Evolutionary conservation across 2,797 vertebrate species (phyloP).

Genomic region (Sorex maritimensis): DNA sequence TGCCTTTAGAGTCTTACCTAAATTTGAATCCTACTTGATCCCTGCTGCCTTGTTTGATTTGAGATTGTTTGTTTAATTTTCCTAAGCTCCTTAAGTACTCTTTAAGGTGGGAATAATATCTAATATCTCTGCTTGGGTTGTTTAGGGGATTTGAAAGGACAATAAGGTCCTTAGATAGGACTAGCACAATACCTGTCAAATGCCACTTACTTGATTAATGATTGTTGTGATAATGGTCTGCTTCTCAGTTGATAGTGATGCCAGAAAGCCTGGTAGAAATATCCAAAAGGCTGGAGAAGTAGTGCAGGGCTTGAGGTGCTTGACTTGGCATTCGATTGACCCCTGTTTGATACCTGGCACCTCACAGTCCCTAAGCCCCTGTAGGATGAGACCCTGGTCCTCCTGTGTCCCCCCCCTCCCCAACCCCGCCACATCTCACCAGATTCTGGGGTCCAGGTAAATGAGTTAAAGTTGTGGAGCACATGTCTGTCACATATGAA

Average conservation of each 20-base stretch:
- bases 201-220: not conserved
- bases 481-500: too few species aligned
- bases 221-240: not conserved
- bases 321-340: too few species aligned
- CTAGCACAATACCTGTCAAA: not conserved
- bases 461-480: too few species aligned
- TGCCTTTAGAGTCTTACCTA: conserved; percentile 16
- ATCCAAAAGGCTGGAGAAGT: not conserved
- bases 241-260: not conserved
- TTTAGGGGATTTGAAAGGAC: conserved; percentile 12
- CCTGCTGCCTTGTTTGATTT: conserved; percentile 1
- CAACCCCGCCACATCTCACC: too few species aligned
- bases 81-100: not conserved
- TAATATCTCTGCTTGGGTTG: not conserved
- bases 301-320: not conserved
- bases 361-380: too few species aligned
- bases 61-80: conserved; percentile 39
- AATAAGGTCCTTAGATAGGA: not conserved
- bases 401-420: too few species aligned
- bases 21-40: conserved; percentile 11
- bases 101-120: conserved; percentile 25
- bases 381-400: too few species aligned
- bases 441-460: too few species aligned
- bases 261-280: not conserved
- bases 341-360: too few species aligned